Base-by-base conservation (phyloP, 2,888 invertebrate species). In the Macrosoma leucophasiata region DNA sequence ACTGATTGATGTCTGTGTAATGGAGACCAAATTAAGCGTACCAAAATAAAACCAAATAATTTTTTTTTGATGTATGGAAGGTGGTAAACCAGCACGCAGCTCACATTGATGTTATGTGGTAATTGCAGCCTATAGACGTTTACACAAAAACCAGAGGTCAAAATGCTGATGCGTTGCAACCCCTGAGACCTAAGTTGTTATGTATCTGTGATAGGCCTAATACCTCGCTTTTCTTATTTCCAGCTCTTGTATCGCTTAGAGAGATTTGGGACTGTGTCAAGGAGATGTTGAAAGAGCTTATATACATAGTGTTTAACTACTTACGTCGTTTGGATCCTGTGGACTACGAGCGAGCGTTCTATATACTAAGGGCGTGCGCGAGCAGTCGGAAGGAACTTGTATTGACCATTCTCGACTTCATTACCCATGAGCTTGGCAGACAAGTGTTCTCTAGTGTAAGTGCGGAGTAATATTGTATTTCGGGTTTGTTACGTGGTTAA, bases 221-320 rank as follows among this genome's bases (percentile, higher is more conserved):
- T 18, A 1, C 18, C 17, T 34, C 13, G 9, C 3, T 11, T 22
- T 30, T 23, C 11, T 32, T 13, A n/a, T 3, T 55, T 54, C 4
- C 66, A 79, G 81, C 59, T 1, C 37, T 69, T 3, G 62, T 78
- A 3, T 61, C 74, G 0, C 61, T 81, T 0, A 56, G 75, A 9
- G 72, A 81, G 36, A 49, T 77, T 26, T 82, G 81, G 81, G 41
- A 47, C 0, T 37, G 38, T 0, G 54, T 78, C 0, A 72, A 72
- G 37, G 62, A 70, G 7, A 60, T 70, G 7, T 42, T 81, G 0
- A 50, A 51, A 1, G 79, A 76, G 33, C 43, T 82, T 0, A 35
- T 69, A 1, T 79, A 46, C 48, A 74, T 81, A 4, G 61, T 78
- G 1, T 63, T 66, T 49, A 81, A 81, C 41, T 70, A 41, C 32